Evolutionary conservation across 2,888 invertebrate species (phyloP).

Genomic region (Pheosia gnoma): DNA sequence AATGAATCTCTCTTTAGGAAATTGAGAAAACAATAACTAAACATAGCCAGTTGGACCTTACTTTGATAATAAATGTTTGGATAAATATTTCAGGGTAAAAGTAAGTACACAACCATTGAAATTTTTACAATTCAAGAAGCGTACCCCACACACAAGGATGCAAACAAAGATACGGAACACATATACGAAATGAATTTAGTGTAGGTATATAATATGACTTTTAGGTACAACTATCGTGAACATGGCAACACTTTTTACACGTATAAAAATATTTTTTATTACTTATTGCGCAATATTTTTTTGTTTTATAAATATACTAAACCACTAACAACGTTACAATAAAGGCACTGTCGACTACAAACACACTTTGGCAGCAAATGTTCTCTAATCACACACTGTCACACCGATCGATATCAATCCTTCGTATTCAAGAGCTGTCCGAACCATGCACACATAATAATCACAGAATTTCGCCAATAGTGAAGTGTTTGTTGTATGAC

Average conservation of each 20-base stretch:
- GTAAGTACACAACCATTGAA: conserved; percentile 82
- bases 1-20: conserved; percentile 61
- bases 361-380: conserved; percentile 84
- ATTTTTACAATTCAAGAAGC: conserved; percentile 56
- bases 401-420: conserved; percentile 58
- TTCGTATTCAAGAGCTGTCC: conserved; percentile 54
- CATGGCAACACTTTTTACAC: conserved; percentile 82
- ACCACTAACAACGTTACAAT: conserved; percentile 72
- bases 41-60: conserved; percentile 54
- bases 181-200: conserved; percentile 42
- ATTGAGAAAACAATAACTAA: conserved; percentile 48
- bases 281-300: conserved; percentile 76
- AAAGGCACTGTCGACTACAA: conserved; percentile 85
- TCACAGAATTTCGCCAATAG: conserved; percentile 82
- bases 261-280: conserved; percentile 79
- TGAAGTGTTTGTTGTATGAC: conserved; percentile 78
- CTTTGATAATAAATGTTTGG: conserved; percentile 42
- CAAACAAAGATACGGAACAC: conserved; percentile 37
- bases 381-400: conserved; percentile 66
- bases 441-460: conserved; percentile 71
- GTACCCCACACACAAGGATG: conserved; percentile 43
- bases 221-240: conserved; percentile 69
- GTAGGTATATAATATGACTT: conserved; percentile 54
- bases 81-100: conserved; percentile 50
- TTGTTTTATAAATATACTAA: conserved; percentile 74